A percentile compares a stretch with the other conserved stretches of the same genome.
Evolutionary conservation across 1,140 invertebrate species (phyloP).

Genomic region (Trichogramma pretiosum): DNA sequence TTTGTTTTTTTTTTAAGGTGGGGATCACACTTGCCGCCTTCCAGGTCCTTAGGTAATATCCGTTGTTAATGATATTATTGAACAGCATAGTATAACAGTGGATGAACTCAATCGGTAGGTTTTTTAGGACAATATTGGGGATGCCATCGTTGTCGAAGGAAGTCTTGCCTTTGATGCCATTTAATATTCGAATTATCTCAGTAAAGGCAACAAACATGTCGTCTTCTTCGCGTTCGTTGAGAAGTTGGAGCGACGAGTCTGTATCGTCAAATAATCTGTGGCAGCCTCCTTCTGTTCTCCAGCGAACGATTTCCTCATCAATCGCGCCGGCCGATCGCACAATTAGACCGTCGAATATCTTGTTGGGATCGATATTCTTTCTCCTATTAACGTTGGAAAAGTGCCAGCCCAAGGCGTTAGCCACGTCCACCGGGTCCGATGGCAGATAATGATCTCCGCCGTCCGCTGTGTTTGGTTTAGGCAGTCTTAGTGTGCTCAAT

Average conservation of each 20-base stretch:
- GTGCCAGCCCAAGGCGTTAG: conserved; percentile 7
- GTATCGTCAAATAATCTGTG: not conserved
- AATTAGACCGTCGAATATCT: no score
- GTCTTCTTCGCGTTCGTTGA: not conserved
- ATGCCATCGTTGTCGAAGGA: conserved; percentile 16
- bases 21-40: conserved; percentile 22
- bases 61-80: conserved; percentile 14
- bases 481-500: not conserved
- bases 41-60: conserved; percentile 18
- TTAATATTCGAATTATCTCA: conserved; percentile 9
- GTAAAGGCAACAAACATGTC: not conserved
- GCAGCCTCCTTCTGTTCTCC: conserved; percentile 1
- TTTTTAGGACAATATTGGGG: conserved; percentile 14
- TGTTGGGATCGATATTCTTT: no score
- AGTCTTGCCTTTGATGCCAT: conserved; percentile 16
- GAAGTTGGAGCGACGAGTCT: conserved; percentile 18
- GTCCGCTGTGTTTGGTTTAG: not conserved
- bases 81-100: conserved; percentile 4
- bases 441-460: conserved; percentile 8
- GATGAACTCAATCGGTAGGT: conserved; percentile 8
- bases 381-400: conserved; percentile 9
- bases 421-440: not conserved
- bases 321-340: no score
- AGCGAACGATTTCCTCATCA: not conserved
- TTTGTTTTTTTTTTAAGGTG: conserved; percentile 23